phyloP scores from a whole-genome alignment of 2,113 vertebrate species.

The Macquaria ambigua region DNA sequence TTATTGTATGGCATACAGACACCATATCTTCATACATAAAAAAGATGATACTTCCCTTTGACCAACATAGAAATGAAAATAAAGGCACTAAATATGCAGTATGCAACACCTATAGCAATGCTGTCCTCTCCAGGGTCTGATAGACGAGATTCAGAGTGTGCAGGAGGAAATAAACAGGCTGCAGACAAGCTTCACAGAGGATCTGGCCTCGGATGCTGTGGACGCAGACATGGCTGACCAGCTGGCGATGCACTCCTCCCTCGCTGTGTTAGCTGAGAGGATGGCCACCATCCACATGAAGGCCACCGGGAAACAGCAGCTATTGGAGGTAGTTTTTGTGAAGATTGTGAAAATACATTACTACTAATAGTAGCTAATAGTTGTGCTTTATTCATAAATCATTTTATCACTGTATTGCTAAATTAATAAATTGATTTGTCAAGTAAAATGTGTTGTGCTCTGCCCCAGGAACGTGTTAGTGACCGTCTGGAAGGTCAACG shows the following conservation, averaged over 20 bases:
- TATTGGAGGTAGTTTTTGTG: slow-evolving; percentile 89
- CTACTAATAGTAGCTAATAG: neutral
- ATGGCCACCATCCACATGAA: slow-evolving; percentile 99
- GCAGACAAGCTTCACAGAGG: slow-evolving; percentile 88
- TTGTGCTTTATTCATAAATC: neutral
- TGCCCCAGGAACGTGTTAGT: slow-evolving; percentile 89
- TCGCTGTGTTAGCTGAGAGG: slow-evolving; percentile 92
- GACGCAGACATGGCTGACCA: slow-evolving; percentile 91
- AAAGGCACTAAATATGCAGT: neutral
- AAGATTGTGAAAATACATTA: neutral
- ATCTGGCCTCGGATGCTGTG: slow-evolving; percentile 84
- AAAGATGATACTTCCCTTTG: neutral
- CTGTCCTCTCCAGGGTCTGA: slow-evolving; percentile 84
- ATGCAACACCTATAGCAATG: neutral
- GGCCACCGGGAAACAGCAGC: slow-evolving; percentile 91
- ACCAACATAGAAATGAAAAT: neutral
- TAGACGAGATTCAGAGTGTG: slow-evolving; percentile 91
- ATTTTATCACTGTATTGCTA: neutral
- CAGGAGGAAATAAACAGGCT: slow-evolving; percentile 93
- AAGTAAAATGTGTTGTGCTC: slow-evolving; percentile 11
- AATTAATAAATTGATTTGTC: fast-evolving
- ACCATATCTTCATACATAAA: neutral
- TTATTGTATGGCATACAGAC: neutral
- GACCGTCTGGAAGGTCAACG: slow-evolving; percentile 93
- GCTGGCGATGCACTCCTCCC: slow-evolving; percentile 93